Conservation (phyloP, 1,140 invertebrate genomes). For the Drosophila nikananu region DNA sequence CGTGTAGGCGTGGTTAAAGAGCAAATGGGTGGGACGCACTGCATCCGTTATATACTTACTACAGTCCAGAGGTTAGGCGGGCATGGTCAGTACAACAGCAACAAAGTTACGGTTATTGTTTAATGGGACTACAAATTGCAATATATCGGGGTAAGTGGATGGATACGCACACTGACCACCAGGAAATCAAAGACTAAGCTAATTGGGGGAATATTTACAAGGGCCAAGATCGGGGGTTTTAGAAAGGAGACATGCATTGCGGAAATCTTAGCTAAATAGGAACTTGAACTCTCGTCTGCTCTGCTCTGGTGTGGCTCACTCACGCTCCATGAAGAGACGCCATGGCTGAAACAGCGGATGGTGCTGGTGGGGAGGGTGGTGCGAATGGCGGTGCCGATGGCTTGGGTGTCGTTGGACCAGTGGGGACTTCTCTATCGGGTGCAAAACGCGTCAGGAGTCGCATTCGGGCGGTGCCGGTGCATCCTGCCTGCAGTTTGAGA, state of each 20-base stretch:
- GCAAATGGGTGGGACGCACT: constrained; percentile 66
- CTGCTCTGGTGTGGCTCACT: constrained; percentile 42
- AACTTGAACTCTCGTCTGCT: constrained; percentile 33
- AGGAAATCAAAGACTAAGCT: constrained; percentile 13
- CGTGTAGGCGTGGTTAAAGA: constrained; percentile 68
- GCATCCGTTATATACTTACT: constrained; percentile 85
- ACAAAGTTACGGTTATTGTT: constrained; percentile 61
- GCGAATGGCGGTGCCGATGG: constrained; percentile 18
- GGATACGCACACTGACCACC: constrained; percentile 82
- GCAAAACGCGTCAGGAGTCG: constrained; percentile 55
- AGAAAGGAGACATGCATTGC: constrained; percentile 45
- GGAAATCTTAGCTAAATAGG: constrained; percentile 24
- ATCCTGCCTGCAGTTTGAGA: constrained; percentile 55
- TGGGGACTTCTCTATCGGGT: constrained; percentile 23
- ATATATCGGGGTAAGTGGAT: constrained; percentile 39
- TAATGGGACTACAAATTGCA: constrained; percentile 35
- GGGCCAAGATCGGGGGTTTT: constrained; percentile 14
- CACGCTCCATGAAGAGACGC: constrained; percentile 84
- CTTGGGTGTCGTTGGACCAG: constrained; percentile 15
- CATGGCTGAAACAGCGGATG: constrained; percentile 51
- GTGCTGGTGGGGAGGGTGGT: constrained; percentile 30
- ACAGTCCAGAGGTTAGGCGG: constrained; percentile 51
- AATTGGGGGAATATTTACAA: constrained; percentile 13
- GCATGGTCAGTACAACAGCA: constrained; percentile 65
- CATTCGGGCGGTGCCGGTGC: constrained; percentile 40